These are phyloP conservation scores for Delichon dasypus DNA, from an alignment of 2,797 vertebrate genomes.

Conservation along the genomic window DNA sequence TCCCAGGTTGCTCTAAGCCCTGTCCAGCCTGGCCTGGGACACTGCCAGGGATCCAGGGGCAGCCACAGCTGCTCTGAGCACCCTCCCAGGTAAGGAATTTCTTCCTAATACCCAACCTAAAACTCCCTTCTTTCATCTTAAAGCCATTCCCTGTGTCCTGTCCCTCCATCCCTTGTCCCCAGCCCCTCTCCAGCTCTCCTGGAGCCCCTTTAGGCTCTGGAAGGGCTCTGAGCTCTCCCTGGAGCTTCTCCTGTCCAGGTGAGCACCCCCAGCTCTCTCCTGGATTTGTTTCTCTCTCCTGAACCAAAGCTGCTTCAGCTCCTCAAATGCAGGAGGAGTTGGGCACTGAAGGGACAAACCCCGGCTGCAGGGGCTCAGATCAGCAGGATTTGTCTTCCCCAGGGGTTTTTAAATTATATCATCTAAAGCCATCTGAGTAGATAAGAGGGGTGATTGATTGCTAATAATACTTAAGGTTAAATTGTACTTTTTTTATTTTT, in stretches of 20 bases:
- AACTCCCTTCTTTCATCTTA: accelerated
- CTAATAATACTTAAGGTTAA: constrained; percentile 17
- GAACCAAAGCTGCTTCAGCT: not conserved
- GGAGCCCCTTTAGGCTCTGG: not conserved
- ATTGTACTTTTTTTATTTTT: not conserved
- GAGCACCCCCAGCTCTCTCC: not conserved
- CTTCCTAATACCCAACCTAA: too few relatives aligned
- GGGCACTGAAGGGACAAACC: not conserved
- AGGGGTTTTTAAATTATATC: not conserved
- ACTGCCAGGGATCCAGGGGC: not conserved
- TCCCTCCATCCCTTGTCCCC: not conserved
- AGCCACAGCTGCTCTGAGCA: not conserved
- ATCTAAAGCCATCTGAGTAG: not conserved
- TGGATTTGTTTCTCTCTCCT: not conserved
- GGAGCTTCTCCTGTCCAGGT: not conserved
- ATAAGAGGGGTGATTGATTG: constrained; percentile 38
- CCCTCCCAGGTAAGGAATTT: not conserved
- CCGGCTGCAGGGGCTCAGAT: not conserved
- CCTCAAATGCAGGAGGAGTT: not conserved
- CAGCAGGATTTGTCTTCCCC: not conserved
- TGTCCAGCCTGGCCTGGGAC: not conserved
- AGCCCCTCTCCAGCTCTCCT: not conserved
- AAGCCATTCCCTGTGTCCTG: not conserved
- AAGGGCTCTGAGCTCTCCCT: not conserved
- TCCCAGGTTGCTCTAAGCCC: not conserved